Evolutionary conservation across 1,140 invertebrate genomes (phyloP).

Genomic region (Mercenaria mercenaria): DNA sequence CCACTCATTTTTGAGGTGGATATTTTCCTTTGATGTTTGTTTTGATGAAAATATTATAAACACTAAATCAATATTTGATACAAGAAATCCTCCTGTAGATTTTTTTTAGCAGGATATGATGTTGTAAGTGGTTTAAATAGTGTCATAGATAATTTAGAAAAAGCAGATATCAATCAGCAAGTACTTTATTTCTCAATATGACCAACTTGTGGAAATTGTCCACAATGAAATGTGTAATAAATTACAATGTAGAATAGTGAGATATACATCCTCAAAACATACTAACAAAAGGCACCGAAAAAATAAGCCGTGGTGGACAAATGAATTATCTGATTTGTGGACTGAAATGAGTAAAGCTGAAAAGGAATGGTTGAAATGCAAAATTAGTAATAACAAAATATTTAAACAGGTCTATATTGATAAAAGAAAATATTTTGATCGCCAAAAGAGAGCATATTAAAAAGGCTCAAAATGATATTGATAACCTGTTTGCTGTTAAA

Average conservation of each 20-base stretch:
- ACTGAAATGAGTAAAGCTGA: not conserved
- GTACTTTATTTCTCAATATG: not conserved
- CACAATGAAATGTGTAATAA: not conserved
- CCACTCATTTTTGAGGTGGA: slow-evolving; percentile 36
- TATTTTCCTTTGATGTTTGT: not conserved
- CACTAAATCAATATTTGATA: not conserved
- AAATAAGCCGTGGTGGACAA: not conserved
- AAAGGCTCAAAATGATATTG: not conserved
- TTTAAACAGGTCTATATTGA: not conserved
- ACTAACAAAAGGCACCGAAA: not conserved
- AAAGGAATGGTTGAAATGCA: not conserved
- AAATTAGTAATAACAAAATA: not conserved
- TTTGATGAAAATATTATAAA: not conserved
- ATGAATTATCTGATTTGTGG: not conserved
- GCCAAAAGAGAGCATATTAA: not conserved
- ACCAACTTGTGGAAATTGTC: not conserved
- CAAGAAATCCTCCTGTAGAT: not conserved
- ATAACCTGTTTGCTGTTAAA: not conserved
- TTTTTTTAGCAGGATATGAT: not conserved
- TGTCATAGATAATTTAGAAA: not conserved
- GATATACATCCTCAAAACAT: not conserved
- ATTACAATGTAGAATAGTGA: not conserved
- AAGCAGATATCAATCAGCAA: not conserved
- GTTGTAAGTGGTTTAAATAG: not conserved
- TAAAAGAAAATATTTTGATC: not conserved